Conservation (phyloP, 2,113 vertebrate species). For the Chaenogobius annularis region DNA sequence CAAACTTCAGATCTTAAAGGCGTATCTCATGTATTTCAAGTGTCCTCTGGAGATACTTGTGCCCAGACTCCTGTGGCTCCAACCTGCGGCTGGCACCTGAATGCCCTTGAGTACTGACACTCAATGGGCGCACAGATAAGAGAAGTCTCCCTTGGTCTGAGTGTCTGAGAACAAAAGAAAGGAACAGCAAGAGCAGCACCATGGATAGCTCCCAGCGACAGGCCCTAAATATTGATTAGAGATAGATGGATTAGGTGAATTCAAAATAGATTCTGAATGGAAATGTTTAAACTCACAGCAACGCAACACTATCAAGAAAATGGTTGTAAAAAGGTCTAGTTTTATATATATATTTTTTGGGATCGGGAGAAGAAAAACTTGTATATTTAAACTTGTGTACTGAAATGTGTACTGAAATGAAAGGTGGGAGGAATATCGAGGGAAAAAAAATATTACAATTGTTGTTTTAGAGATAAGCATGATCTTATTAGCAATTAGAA, state of each 20-base stretch:
- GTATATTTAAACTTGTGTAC: too few relatives aligned
- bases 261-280: background rate
- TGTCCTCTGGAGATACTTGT: constrained; percentile 26
- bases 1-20: constrained; percentile 16
- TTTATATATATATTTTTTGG: too few relatives aligned
- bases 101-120: constrained; percentile 56
- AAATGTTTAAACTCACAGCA: background rate
- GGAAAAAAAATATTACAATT: too few relatives aligned
- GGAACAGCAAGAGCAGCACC: constrained; percentile 39
- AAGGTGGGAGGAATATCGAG: too few relatives aligned
- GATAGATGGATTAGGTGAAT: constrained; percentile 12
- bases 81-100: constrained; percentile 28
- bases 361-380: too few relatives aligned
- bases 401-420: too few relatives aligned
- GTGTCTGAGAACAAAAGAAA: constrained; percentile 48
- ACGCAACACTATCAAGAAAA: background rate
- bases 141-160: constrained; percentile 43
- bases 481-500: too few relatives aligned
- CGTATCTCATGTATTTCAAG: constrained; percentile 36
- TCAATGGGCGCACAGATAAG: constrained; percentile 46
- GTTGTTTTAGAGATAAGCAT: too few relatives aligned
- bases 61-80: constrained; percentile 26
- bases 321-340: background rate
- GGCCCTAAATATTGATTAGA: constrained; percentile 50
- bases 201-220: constrained; percentile 41